phyloP scores from a whole-genome alignment of 2,888 invertebrate genomes.

The Dione vanillae region DNA sequence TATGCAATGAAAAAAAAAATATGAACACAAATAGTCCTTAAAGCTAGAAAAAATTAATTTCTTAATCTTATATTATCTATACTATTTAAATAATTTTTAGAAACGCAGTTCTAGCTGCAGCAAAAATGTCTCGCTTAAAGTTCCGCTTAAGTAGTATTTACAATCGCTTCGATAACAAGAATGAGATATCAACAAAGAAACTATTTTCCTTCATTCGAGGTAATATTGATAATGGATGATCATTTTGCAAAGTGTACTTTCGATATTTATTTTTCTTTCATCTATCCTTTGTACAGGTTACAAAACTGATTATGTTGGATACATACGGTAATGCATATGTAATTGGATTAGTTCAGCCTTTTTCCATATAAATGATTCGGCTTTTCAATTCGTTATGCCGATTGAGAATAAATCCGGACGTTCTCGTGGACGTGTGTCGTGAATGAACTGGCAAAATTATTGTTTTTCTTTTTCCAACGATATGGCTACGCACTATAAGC shows the following conservation, averaged over 20 bases:
- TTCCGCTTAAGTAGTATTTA: constrained; percentile 12
- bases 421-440: constrained; percentile 33
- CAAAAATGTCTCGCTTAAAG: constrained; percentile 9
- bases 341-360: constrained; percentile 6
- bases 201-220: constrained; percentile 4
- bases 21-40: too few relatives aligned
- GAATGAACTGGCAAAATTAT: constrained; percentile 30
- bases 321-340: constrained; percentile 2
- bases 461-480: constrained; percentile 29
- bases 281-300: neutral
- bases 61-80: neutral
- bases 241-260: constrained; percentile 15
- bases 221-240: constrained; percentile 37
- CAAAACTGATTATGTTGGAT: neutral
- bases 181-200: constrained; percentile 19
- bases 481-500: constrained; percentile 31
- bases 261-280: constrained; percentile 6
- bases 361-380: neutral
- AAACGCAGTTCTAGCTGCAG: neutral
- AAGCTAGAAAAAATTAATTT: too few relatives aligned
- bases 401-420: constrained; percentile 25
- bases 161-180: constrained; percentile 2
- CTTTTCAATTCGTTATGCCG: constrained; percentile 7
- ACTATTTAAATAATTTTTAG: neutral
- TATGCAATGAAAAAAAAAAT: too few relatives aligned